Evolutionary conservation across 2,113 vertebrate genomes (phyloP).

Genomic region (Tylochromis polylepis): DNA sequence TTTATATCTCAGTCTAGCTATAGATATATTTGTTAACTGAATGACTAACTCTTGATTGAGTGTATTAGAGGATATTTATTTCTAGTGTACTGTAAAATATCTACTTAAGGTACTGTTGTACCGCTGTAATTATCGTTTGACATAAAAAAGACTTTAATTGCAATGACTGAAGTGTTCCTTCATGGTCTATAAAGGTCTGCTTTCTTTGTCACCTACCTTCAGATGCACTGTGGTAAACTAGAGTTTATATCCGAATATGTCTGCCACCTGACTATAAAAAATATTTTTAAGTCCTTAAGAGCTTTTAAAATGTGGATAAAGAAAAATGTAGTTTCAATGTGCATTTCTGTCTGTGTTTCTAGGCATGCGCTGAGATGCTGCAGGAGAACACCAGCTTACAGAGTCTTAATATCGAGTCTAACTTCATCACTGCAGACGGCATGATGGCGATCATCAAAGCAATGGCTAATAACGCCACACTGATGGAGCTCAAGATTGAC

Average conservation of each 20-base stretch:
- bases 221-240: not conserved
- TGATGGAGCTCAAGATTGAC: constrained; percentile 88
- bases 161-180: not conserved
- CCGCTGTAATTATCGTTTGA: not conserved
- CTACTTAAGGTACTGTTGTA: not conserved
- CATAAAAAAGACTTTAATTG: not conserved
- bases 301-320: not conserved
- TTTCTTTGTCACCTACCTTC: not conserved
- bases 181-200: not conserved
- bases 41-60: not conserved
- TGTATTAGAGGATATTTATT: not conserved
- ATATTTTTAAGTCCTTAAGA: not conserved
- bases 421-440: constrained; percentile 89
- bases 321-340: not conserved
- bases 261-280: not conserved
- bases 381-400: constrained; percentile 83
- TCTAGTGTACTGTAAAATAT: not conserved
- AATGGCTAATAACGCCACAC: constrained; percentile 73
- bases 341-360: not conserved
- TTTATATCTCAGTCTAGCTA: not conserved
- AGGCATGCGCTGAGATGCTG: constrained; percentile 93
- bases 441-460: constrained; percentile 87
- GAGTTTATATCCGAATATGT: not conserved
- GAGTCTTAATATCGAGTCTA: constrained; percentile 94
- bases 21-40: not conserved